Conservation (phyloP, 2,797 vertebrate species). For the Pogoniulus pusillus region DNA sequence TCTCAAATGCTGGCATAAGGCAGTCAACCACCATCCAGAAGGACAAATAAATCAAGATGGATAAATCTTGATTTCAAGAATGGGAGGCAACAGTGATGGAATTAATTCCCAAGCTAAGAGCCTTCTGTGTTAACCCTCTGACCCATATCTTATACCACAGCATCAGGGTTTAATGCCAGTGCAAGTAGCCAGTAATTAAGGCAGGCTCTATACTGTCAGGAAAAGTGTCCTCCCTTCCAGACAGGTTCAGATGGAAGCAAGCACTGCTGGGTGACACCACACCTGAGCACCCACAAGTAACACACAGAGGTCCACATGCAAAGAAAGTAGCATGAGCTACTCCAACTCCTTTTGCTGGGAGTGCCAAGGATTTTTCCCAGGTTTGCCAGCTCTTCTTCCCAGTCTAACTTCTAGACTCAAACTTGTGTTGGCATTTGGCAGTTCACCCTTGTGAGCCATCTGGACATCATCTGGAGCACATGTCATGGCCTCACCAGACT, state of each 20-base stretch:
- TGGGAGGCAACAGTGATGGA: accelerated
- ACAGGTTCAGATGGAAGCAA: not conserved
- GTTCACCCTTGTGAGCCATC: not conserved
- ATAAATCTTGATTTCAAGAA: not conserved
- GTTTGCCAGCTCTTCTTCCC: too few species aligned
- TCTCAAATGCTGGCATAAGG: not conserved
- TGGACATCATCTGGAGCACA: too few species aligned
- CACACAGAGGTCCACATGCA: not conserved
- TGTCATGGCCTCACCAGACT: not conserved
- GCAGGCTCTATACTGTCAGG: not conserved
- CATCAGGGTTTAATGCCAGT: not conserved
- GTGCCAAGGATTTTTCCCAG: not conserved
- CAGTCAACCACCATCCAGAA: not conserved
- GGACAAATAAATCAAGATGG: not conserved
- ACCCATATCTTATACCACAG: not conserved
- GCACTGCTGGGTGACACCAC: accelerated
- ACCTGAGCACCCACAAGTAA: too few species aligned
- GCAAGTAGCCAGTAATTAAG: not conserved
- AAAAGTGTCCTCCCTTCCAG: not conserved
- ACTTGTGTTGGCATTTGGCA: not conserved
- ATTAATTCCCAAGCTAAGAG: not conserved
- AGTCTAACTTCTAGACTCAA: not conserved
- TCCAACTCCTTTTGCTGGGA: not conserved
- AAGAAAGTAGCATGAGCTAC: not conserved
- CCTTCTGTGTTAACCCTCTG: not conserved